A percentile compares a stretch with the other conserved stretches of the same genome.
Evolutionary conservation across 2,113 vertebrate species (phyloP).

Genomic region (Dermatemys mawii): DNA sequence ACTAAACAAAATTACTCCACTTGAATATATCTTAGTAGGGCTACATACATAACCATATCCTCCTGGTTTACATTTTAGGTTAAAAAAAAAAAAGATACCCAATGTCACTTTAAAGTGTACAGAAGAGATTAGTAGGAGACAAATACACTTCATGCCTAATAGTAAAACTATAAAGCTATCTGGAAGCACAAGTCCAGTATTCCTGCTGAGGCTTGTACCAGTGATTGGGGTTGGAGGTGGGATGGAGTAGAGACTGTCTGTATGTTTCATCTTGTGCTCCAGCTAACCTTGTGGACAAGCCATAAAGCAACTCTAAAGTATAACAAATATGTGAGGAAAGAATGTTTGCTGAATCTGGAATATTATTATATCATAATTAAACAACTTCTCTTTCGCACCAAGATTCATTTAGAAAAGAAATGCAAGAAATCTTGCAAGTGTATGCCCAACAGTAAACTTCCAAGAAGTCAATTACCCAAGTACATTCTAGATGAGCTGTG

Average conservation of each 20-base stretch:
- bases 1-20: background rate
- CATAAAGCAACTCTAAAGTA: background rate
- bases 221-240: background rate
- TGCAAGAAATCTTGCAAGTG: background rate
- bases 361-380: background rate
- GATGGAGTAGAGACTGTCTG: background rate
- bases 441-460: background rate
- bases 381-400: background rate
- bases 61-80: background rate
- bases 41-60: background rate
- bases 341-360: background rate
- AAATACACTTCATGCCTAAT: background rate
- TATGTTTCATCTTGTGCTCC: background rate
- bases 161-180: constrained; percentile 5
- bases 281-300: background rate
- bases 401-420: background rate
- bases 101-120: background rate
- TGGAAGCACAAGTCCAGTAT: background rate
- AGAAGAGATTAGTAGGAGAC: constrained; percentile 12
- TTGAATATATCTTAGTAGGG: background rate
- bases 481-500: background rate
- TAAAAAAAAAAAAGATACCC: background rate
- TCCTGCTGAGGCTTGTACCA: background rate
- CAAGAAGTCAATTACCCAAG: background rate
- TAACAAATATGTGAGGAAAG: background rate